Base-by-base conservation (phyloP, 2,797 vertebrate species). In the Chelidonichthys spinosus region DNA sequence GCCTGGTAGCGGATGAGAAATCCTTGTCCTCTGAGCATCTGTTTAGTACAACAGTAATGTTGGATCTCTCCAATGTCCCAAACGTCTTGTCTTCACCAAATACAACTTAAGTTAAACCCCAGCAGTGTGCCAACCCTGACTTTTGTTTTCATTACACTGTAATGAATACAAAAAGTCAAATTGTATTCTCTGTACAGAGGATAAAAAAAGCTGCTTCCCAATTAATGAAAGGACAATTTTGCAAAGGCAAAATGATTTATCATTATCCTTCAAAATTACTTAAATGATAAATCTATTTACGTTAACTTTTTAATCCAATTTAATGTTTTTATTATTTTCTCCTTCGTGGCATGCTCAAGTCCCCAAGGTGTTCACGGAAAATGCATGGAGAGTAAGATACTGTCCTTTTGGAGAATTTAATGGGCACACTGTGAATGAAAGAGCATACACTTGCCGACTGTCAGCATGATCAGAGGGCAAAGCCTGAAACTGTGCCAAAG, bases 11-110 rank as follows among this genome's bases (percentile, higher is more conserved):
- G 66, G 73, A 79, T 83, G 72, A 76, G 75, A 81, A 80, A 66
- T 80, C 74, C 71, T 52, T 53, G 54, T 76, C 69, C 79, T 85
- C 82, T 62, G 71, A 86, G 76, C 84, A 87, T 82, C 83, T 90
- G 86, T 72, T 86, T 70, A 63, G 66, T 74, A 44, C 74, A 72
- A 76, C 78, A 54, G 82, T 66, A 72, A 69, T 78, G 63, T 37
- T 67, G 63, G 25, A 62, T 69, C 67, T 86, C 72, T 66, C 78
- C 64, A 79, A 78, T 58, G 67, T 79, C 72, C 79, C 65, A 49
- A 64, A 83, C 66, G 68, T 76, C 80, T 76, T 62, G 76, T 83
- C 73, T 76, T 74, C 63, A 73, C 37, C 76, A 82, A 85, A 74
- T 60, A 83, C 60, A 65, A 67, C 50, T 76, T 43, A 32, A 44